phyloP scores from a whole-genome alignment of 2,113 vertebrate genomes.

The Ahaetulla prasina region DNA sequence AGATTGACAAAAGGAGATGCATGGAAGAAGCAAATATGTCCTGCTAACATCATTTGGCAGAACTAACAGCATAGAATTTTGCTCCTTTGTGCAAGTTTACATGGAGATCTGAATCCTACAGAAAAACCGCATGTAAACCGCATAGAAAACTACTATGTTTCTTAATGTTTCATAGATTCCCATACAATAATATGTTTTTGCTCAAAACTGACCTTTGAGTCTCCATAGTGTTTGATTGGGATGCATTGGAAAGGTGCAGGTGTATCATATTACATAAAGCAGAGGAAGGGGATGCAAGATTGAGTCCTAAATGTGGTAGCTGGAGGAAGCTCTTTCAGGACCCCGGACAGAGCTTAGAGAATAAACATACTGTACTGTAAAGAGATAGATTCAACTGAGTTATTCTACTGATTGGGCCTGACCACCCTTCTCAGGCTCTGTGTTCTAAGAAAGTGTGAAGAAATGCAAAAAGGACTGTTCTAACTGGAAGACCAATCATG shows the following conservation, averaged over 20 bases:
- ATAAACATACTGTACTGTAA: neutral
- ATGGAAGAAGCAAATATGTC: neutral
- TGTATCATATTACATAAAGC: neutral
- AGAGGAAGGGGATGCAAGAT: neutral
- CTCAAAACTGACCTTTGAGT: neutral
- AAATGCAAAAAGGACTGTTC: neutral
- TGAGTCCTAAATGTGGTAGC: too few relatives aligned
- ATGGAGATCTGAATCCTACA: neutral
- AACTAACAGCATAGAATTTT: neutral
- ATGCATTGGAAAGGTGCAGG: neutral
- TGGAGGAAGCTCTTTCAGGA: slow-evolving; percentile 1
- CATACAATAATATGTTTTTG: neutral
- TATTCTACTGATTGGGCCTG: neutral
- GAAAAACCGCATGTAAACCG: neutral
- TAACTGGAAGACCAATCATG: neutral
- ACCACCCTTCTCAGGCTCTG: neutral
- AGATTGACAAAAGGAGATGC: neutral
- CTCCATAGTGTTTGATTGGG: neutral
- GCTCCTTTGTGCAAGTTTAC: neutral
- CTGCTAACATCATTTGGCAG: neutral
- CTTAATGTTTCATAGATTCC: neutral
- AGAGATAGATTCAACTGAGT: neutral
- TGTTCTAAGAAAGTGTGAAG: neutral
- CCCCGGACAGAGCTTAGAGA: neutral
- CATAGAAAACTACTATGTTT: neutral